phyloP scores from a whole-genome alignment of 2,797 vertebrate genomes.

The Graptemys geographica region DNA sequence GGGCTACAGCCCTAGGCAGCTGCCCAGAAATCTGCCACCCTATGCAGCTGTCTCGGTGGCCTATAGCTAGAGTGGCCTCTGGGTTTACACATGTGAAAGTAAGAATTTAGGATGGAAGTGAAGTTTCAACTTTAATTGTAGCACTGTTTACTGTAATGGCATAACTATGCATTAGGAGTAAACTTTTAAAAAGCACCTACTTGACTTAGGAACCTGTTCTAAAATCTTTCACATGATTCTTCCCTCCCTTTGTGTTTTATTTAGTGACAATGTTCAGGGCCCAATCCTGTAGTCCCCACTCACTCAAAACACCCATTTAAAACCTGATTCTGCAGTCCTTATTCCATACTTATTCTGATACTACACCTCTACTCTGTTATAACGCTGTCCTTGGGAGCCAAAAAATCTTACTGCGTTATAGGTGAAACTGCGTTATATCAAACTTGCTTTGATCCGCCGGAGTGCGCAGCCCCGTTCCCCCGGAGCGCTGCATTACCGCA shows the following conservation, averaged over 20 bases:
- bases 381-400: no score
- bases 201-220: background rate
- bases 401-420: no score
- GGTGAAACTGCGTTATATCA: no score
- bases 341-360: background rate
- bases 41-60: background rate
- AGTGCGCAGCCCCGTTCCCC: no score
- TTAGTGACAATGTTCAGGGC: background rate
- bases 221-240: background rate
- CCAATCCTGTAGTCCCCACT: background rate
- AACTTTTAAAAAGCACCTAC: background rate
- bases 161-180: background rate
- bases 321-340: background rate
- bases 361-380: no score
- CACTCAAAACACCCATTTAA: background rate
- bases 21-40: no score
- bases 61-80: background rate
- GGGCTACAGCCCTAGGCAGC: background rate
- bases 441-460: no score
- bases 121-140: background rate
- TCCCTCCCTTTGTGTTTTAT: background rate
- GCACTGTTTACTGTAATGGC: background rate
- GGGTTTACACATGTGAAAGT: background rate
- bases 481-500: no score
- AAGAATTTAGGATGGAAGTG: background rate